A percentile compares a stretch with the other conserved stretches of the same genome.
These are phyloP conservation scores for Gadus macrocephalus DNA, from an alignment of 2,113 vertebrate species.

Conservation along the genomic window DNA sequence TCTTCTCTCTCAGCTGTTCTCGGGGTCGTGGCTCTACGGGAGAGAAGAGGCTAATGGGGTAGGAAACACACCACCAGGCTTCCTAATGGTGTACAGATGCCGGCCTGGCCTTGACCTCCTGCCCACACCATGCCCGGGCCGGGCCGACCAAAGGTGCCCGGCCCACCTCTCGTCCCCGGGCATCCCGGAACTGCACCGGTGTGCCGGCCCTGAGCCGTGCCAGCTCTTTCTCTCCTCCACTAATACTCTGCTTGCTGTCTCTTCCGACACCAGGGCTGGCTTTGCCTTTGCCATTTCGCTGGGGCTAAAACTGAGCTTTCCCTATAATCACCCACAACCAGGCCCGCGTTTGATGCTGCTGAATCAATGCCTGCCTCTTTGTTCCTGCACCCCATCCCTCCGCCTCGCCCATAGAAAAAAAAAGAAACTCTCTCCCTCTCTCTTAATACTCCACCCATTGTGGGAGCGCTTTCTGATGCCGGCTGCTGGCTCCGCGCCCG, in stretches of 20 bases:
- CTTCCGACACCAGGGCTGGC: constrained; percentile 26
- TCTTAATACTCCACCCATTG: constrained; percentile 56
- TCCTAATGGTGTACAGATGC: constrained; percentile 69
- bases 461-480: constrained; percentile 60
- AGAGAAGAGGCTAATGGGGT: constrained; percentile 5
- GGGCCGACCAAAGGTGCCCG: constrained; percentile 59
- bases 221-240: constrained; percentile 46
- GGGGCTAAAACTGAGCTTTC: constrained; percentile 28
- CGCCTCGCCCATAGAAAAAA: constrained; percentile 29
- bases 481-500: constrained; percentile 64
- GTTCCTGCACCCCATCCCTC: constrained; percentile 10
- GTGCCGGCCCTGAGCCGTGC: constrained; percentile 52
- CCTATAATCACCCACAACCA: constrained; percentile 9
- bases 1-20: constrained; percentile 37
- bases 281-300: not conserved
- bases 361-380: constrained; percentile 17
- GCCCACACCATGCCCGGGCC: constrained; percentile 50
- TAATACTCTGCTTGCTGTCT: constrained; percentile 15
- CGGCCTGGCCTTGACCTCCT: constrained; percentile 67
- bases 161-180: constrained; percentile 56
- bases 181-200: constrained; percentile 39
- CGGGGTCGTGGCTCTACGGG: constrained; percentile 21
- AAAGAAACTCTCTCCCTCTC: constrained; percentile 35
- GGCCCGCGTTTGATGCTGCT: constrained; percentile 24
- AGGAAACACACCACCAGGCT: constrained; percentile 50